These are phyloP conservation scores for Hyles lineata DNA, from an alignment of 2,888 invertebrate genomes.

Conservation along the genomic window DNA sequence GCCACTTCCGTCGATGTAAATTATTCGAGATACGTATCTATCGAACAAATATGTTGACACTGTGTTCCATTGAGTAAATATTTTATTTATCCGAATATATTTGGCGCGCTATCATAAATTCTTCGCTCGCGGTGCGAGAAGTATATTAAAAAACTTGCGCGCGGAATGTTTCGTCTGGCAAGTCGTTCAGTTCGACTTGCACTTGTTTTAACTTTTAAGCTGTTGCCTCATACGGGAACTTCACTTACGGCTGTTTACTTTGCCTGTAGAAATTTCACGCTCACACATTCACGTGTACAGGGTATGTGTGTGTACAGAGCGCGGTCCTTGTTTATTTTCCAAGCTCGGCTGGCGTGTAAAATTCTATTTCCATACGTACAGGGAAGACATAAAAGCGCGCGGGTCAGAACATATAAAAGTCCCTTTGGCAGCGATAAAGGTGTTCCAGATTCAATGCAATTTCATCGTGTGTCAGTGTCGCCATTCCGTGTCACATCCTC, in stretches of 20 bases:
- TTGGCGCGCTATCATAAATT: constrained; percentile 30
- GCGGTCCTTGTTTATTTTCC: constrained; percentile 20
- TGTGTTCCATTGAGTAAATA: constrained; percentile 46
- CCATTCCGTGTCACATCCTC: constrained; percentile 49
- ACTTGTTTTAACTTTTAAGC: constrained; percentile 30
- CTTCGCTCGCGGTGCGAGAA: constrained; percentile 11
- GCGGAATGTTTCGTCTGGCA: constrained; percentile 16
- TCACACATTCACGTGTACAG: background rate
- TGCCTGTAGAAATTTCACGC: constrained; percentile 11
- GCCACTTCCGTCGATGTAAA: constrained; percentile 53
- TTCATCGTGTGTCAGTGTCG: constrained; percentile 51
- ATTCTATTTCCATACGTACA: constrained; percentile 40
- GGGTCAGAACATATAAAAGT: constrained; percentile 38
- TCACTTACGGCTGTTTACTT: constrained; percentile 28
- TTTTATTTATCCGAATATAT: constrained; percentile 38
- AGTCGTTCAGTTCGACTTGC: constrained; percentile 26
- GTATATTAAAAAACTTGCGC: constrained; percentile 21
- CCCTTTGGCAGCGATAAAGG: constrained; percentile 45
- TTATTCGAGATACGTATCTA: constrained; percentile 41
- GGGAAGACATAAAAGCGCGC: constrained; percentile 33
- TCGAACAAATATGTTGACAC: constrained; percentile 49
- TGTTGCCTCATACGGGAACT: constrained; percentile 34
- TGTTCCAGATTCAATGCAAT: constrained; percentile 55
- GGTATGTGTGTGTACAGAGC: too few species aligned
- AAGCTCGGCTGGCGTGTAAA: constrained; percentile 19